Conservation (phyloP, 2,888 invertebrate genomes). For the Galeopsomyia nigrocyanea region DNA sequence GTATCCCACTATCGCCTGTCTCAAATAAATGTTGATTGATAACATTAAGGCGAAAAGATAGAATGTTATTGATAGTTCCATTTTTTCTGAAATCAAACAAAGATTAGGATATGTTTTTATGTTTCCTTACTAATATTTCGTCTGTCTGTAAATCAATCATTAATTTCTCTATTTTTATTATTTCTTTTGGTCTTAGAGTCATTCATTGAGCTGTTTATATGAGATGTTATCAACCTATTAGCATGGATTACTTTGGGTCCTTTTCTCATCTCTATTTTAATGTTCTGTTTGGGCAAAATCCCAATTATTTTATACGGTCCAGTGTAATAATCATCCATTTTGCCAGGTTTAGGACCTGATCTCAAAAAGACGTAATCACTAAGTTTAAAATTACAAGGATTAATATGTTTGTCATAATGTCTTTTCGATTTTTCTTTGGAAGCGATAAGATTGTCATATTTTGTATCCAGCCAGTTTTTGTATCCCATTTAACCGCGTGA, state of each 20-base stretch:
- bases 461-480: not conserved
- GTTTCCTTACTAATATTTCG: too few relatives aligned
- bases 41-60: too few relatives aligned
- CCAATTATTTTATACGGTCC: conserved; percentile 6
- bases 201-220: not conserved
- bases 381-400: too few relatives aligned
- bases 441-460: too few relatives aligned
- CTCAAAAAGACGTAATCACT: too few relatives aligned
- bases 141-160: too few relatives aligned
- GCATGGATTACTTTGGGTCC: not conserved
- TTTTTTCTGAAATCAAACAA: too few relatives aligned
- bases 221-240: not conserved
- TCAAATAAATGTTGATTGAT: too few relatives aligned
- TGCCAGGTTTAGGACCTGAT: too few relatives aligned
- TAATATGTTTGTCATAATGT: too few relatives aligned
- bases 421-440: conserved; percentile 2
- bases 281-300: not conserved
- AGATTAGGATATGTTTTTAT: not conserved
- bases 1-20: conserved; percentile 25
- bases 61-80: too few relatives aligned
- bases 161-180: not conserved
- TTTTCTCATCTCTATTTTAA: not conserved
- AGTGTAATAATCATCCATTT: too few relatives aligned
- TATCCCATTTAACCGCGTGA: not conserved
- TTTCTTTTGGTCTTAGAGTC: not conserved